Evolutionary conservation across 2,888 invertebrate species (phyloP).

Genomic region (Euspilapteryx auroguttella): DNA sequence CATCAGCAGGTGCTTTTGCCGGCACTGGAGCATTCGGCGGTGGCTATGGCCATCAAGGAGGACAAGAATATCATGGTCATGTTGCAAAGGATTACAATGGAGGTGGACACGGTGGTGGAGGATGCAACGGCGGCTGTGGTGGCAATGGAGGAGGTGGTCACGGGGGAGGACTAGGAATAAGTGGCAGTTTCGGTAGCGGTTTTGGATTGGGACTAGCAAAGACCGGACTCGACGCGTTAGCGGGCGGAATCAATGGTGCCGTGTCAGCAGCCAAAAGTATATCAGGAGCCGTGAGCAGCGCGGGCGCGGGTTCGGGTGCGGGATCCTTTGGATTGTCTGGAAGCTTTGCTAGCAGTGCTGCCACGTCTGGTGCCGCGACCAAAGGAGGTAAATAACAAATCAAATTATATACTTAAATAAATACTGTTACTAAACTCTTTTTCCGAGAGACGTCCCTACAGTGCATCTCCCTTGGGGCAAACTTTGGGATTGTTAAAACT

Average conservation of each 20-base stretch:
- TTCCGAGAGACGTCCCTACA: too few species aligned
- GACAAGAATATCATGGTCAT: slow-evolving; percentile 10
- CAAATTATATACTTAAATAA: slow-evolving; percentile 1
- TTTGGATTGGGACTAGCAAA: slow-evolving; percentile 7
- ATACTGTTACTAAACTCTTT: too few species aligned
- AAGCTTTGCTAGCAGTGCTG: slow-evolving; percentile 32
- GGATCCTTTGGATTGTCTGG: slow-evolving; percentile 14
- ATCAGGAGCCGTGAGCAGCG: slow-evolving; percentile 17
- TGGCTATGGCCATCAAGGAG: slow-evolving; percentile 6
- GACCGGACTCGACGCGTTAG: slow-evolving; percentile 7
- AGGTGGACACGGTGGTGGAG: slow-evolving; percentile 17
- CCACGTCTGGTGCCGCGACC: slow-evolving; percentile 26
- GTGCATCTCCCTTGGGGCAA: too few species aligned
- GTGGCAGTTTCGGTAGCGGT: slow-evolving; percentile 4
- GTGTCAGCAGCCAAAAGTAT: slow-evolving; percentile 22
- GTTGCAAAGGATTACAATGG: slow-evolving; percentile 11
- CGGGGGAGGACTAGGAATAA: slow-evolving; percentile 9
- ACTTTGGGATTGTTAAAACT: too few species aligned
- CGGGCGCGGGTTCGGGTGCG: slow-evolving; percentile 8
- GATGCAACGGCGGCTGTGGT: slow-evolving; percentile 13
- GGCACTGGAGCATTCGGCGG: slow-evolving; percentile 10
- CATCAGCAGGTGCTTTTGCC: slow-evolving; percentile 13
- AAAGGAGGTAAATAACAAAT: slow-evolving; percentile 28
- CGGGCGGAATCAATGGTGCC: slow-evolving; percentile 10
- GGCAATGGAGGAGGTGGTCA: slow-evolving; percentile 5